phyloP scores from a whole-genome alignment of 2,113 vertebrate genomes.

The Diadophis punctatus region DNA sequence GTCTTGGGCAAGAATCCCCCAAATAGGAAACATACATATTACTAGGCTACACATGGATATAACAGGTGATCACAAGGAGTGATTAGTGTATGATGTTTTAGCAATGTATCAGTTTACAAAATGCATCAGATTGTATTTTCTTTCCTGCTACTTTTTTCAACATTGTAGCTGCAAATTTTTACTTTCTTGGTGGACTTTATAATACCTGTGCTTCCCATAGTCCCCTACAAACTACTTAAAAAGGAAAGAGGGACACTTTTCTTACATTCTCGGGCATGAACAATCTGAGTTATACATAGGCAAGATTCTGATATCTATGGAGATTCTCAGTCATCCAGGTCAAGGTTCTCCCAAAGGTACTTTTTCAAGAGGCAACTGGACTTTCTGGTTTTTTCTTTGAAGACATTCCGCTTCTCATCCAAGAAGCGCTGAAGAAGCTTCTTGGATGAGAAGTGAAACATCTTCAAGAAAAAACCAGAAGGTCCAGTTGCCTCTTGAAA shows the following conservation, averaged over 20 bases:
- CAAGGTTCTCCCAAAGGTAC: too few relatives aligned
- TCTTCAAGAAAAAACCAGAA: too few relatives aligned
- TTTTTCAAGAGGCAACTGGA: too few relatives aligned
- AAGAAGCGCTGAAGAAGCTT: too few relatives aligned
- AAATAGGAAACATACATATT: neutral
- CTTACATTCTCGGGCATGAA: neutral
- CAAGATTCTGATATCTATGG: neutral
- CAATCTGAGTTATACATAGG: neutral
- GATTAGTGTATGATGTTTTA: neutral
- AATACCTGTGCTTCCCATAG: neutral
- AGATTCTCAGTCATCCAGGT: too few relatives aligned
- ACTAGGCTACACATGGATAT: neutral
- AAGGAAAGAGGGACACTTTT: neutral
- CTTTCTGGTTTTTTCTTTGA: too few relatives aligned
- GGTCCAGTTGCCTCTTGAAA: too few relatives aligned
- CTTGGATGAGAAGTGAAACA: too few relatives aligned
- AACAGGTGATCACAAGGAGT: neutral
- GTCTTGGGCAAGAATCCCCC: neutral
- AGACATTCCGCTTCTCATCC: too few relatives aligned
- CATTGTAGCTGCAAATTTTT: neutral
- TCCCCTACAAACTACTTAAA: neutral
- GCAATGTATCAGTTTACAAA: neutral
- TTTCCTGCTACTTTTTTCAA: neutral
- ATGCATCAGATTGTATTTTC: neutral
- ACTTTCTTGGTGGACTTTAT: neutral